A percentile compares a stretch with the other conserved stretches of the same genome.
These are phyloP conservation scores for Nomada flava DNA, from an alignment of 2,888 invertebrate genomes.

Conservation along the genomic window DNA sequence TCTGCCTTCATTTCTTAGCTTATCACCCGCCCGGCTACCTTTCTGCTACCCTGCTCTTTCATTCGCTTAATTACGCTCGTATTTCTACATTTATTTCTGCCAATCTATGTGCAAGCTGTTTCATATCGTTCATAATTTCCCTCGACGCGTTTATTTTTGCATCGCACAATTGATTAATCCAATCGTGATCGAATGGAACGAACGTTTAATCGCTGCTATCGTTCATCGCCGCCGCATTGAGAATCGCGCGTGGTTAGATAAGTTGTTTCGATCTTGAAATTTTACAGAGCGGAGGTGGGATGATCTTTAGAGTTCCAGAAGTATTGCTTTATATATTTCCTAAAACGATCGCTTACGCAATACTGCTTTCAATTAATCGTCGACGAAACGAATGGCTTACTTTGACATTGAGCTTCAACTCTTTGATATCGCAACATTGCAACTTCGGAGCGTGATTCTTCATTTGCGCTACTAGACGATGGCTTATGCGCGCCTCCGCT, in stretches of 20 bases:
- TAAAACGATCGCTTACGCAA: constrained; percentile 48
- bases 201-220: background rate
- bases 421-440: background rate
- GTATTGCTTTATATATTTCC: constrained; percentile 34
- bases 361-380: constrained; percentile 10
- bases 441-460: background rate
- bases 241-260: background rate
- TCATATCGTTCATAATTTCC: background rate
- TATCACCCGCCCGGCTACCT: background rate
- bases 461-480: background rate
- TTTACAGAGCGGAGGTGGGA: background rate
- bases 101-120: too few species aligned
- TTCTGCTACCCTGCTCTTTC: background rate
- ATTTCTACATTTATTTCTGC: background rate
- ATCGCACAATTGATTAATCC: background rate
- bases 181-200: background rate
- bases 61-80: background rate
- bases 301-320: background rate
- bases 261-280: background rate
- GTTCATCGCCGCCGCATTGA: background rate
- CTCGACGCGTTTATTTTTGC: constrained; percentile 2
- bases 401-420: constrained; percentile 72
- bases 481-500: background rate
- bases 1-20: background rate
- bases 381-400: constrained; percentile 62